Percentiles rank a stretch among this genome's conserved stretches.
These are phyloP conservation scores for Drosophila borborema DNA, from an alignment of 2,888 invertebrate species.

Conservation along the genomic window DNA sequence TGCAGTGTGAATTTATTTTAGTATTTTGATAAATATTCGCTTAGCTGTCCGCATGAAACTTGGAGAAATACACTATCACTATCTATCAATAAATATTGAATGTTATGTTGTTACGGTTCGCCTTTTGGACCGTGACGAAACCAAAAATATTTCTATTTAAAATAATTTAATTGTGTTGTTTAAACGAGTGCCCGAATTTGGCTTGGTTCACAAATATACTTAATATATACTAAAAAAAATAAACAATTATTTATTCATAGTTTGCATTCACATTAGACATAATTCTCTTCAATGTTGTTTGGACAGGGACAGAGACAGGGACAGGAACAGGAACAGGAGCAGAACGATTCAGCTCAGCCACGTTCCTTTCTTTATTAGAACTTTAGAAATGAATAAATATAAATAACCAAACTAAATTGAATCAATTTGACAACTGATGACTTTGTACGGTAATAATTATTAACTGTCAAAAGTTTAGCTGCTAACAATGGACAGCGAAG, in stretches of 20 bases:
- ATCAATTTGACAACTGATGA: background rate
- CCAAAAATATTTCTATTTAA: background rate
- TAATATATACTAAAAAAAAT: background rate
- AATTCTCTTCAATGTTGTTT: too few species aligned
- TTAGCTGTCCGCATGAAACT: background rate
- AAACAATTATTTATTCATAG: background rate
- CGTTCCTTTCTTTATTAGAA: background rate
- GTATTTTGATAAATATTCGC: background rate
- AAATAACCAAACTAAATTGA: background rate
- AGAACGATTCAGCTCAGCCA: background rate
- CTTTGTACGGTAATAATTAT: background rate
- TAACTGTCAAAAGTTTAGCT: background rate
- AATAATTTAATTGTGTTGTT: too few species aligned
- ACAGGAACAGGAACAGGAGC: too few species aligned
- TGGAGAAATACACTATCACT: background rate
- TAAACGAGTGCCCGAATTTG: background rate
- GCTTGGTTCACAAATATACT: background rate
- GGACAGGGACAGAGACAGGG: too few species aligned
- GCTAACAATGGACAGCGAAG: background rate
- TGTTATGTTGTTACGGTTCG: background rate
- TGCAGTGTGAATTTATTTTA: background rate
- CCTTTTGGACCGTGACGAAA: background rate
- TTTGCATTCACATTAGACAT: background rate
- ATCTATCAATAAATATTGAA: background rate
- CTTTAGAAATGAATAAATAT: background rate